A percentile compares a stretch with the other conserved stretches of the same genome.
Evolutionary conservation across 2,797 vertebrate species (phyloP).

Genomic region (Hemibagrus guttatus): DNA sequence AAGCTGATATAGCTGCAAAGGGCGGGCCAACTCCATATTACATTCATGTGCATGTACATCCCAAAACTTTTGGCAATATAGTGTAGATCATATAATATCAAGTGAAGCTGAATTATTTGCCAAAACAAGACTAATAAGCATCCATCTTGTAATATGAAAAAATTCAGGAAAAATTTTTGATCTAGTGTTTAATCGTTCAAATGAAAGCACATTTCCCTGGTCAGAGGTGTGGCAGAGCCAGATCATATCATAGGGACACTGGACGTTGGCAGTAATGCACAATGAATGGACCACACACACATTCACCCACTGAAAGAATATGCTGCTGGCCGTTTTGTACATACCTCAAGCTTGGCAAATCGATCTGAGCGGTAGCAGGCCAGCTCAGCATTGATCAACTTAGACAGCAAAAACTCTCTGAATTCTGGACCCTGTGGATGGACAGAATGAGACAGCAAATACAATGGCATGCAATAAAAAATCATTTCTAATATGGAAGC

Average conservation of each 20-base stretch:
- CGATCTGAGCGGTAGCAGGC: slow-evolving; percentile 85
- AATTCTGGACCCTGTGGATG: slow-evolving; percentile 78
- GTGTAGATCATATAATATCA: too few relatives aligned
- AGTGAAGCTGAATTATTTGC: too few relatives aligned
- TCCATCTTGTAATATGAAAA: not conserved
- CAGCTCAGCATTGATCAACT: slow-evolving; percentile 85
- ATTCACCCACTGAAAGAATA: not conserved
- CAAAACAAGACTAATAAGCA: not conserved
- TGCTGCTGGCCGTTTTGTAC: slow-evolving; percentile 41
- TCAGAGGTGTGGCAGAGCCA: not conserved
- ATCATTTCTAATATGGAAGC: not conserved
- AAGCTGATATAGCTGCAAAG: too few relatives aligned
- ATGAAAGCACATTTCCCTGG: not conserved
- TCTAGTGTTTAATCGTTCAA: not conserved
- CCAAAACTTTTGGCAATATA: too few relatives aligned
- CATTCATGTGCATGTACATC: too few relatives aligned
- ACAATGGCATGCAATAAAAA: slow-evolving; percentile 16
- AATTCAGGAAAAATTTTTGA: not conserved
- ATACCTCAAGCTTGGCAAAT: slow-evolving; percentile 85
- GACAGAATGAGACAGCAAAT: slow-evolving; percentile 41
- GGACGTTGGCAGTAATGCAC: not conserved
- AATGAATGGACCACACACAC: not conserved
- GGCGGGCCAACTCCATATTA: too few relatives aligned
- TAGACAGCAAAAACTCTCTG: slow-evolving; percentile 84
- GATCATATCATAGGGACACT: not conserved